Evolutionary conservation across 2,797 vertebrate species (phyloP), one percentile per base, ranked within the genome.

Genomic region (Spinus pinus): DNA sequence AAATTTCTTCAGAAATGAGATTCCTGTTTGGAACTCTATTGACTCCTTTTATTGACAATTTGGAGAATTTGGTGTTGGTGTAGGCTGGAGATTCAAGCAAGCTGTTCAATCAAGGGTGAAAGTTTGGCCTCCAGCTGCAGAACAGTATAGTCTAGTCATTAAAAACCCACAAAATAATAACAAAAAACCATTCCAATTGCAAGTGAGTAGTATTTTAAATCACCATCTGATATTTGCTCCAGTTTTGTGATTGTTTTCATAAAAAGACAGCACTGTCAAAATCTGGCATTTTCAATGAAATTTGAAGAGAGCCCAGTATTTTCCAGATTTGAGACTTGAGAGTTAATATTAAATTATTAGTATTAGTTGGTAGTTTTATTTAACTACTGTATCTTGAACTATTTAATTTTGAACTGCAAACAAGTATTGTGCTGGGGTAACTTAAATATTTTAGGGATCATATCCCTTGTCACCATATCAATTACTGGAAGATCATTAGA

Each of bases 91-190:
- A 51, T 81, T 81, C 31, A 61, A 51, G 14, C 15, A 51, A 86
- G 46, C 6, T 64, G 1, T 23, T 54, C 6, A 66, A 22, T 47
- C 15, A 66, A 71, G 39, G 12, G 30, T 54, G 20, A 79, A 9
- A 27, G 22, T 87, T 78, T 70, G 37, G 17, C 20, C 18, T 73
- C 14, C 9, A 35, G 28, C 4, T 86, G 33, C 39, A 84, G 37
- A 90, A 78, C 20, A 3, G 11, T 28, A 78, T 78, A 37, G 28
- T 13, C 11, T 70, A 21, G 13, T 35, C 19, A 21, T 57, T 31
- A 3, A 65, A 54, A 61, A n/a, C 5, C 0, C 0, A 2, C 15
- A 9, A 58, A 54, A 14, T n/a, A 80, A 14, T 22, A n/a, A 25
- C 1, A 41, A 24, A 28, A 39, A 10, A 0, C 0, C 3, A 28